Evolutionary conservation across 2,113 vertebrate species (phyloP).

Genomic region (Lepidothrix coronata): DNA sequence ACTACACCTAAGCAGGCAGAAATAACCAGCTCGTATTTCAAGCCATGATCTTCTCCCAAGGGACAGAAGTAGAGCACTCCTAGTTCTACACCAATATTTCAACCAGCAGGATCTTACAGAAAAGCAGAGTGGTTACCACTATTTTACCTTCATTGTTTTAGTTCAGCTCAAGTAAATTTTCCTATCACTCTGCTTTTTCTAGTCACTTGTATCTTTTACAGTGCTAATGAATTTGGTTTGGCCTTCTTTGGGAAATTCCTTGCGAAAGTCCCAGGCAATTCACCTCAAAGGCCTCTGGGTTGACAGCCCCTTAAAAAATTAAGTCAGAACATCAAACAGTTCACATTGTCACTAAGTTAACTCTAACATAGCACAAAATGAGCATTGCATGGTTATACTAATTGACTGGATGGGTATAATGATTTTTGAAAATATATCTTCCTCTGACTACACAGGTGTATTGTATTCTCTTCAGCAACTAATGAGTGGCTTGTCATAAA

Average conservation of each 20-base stretch:
- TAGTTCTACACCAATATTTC: neutral
- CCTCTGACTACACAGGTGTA: neutral
- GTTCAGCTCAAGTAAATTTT: neutral
- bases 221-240: neutral
- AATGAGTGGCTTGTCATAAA: neutral
- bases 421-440: neutral
- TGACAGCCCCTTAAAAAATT: neutral
- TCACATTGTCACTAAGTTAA: neutral
- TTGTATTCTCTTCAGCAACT: neutral
- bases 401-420: neutral
- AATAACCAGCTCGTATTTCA: neutral
- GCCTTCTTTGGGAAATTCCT: neutral
- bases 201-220: neutral
- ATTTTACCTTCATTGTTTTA: neutral
- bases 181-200: neutral
- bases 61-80: neutral
- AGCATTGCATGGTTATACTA: neutral
- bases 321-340: neutral
- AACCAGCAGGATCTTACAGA: neutral
- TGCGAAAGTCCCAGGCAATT: neutral
- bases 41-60: neutral
- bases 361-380: neutral
- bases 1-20: neutral
- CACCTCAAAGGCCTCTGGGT: neutral
- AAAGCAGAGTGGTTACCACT: fast-evolving